Base-by-base conservation (phyloP, 2,113 vertebrate genomes). In the Thamnophis sirtalis region DNA sequence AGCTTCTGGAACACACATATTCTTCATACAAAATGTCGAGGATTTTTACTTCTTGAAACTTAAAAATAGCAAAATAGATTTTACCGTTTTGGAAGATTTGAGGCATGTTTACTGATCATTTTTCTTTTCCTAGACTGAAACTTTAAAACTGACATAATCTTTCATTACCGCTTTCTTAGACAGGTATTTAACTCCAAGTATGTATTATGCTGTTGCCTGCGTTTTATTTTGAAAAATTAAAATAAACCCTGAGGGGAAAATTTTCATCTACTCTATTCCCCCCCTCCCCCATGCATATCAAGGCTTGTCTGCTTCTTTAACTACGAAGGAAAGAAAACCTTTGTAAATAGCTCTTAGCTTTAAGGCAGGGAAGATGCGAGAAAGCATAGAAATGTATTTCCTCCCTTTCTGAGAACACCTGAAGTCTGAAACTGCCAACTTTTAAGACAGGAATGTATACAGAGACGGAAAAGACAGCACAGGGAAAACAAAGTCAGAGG, bases 401-500 rank as follows among this genome's bases (percentile, higher is more conserved):
- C 94, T 19, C 51, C 73, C 86, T 89, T 68, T 90, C 88, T 84
- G 73, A 93, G 86, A 94, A 89, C 60, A 93, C 54, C 55, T 90
- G 87, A 94, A 94, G 87, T 53, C 91, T 80, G 84, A 53, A 95
- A 92, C 96, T 80, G 86, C 9, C 89, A 93, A 33, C 91, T 95
- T 94, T 91, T 87, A 95, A 93, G 84, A 90, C 84, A 89, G 90
- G 91, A 84, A 85, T 95, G 95, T 95, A 95, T 93, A 95, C 85
- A 63, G 0, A 93, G 91, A 94, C 89, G 95, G 94, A 92, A 95
- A 94, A 95, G 93, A 97, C 94, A 96, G 94, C 95, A 96, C 49
- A 91, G 96, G 80, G 95, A 80, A 88, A 92, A 92, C 58, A 93
- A 96, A 96, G 94, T 94, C 55, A 97, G 93, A 95, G 95, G 90